These are phyloP conservation scores for Poeciliopsis occidentalis DNA, from an alignment of 2,113 vertebrate genomes.

Conservation along the genomic window DNA sequence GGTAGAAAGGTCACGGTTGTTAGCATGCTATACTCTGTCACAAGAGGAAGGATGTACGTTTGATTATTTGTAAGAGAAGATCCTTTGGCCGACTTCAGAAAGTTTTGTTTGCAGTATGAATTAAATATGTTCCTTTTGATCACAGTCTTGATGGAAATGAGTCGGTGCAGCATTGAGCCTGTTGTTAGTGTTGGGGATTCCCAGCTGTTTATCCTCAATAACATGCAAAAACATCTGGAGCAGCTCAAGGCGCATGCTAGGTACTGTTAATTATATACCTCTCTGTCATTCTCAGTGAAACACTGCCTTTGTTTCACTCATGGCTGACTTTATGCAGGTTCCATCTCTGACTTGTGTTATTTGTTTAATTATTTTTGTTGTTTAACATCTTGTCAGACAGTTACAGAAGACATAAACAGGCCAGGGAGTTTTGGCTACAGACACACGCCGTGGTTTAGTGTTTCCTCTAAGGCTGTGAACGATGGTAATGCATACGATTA, in stretches of 20 bases:
- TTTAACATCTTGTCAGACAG: conserved; percentile 31
- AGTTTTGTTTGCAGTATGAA: background rate
- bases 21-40: background rate
- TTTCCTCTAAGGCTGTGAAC: no score
- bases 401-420: background rate
- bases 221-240: conserved; percentile 52
- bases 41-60: background rate
- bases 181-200: conserved; percentile 1
- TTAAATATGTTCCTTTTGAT: background rate
- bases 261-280: conserved; percentile 17
- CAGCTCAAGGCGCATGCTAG: conserved; percentile 21
- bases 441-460: no score
- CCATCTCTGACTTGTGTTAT: background rate
- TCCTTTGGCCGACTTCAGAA: background rate
- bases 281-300: conserved; percentile 20
- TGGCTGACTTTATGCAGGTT: background rate
- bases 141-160: conserved; percentile 36
- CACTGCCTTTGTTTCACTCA: conserved; percentile 1
- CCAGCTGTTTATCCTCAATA: conserved; percentile 41
- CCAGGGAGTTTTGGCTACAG: no score
- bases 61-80: background rate
- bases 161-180: conserved; percentile 17
- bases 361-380: conserved; percentile 6
- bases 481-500: no score
- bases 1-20: no score